A percentile compares a stretch with the other conserved stretches of the same genome.
Conservation (phyloP, 2,888 invertebrate genomes). For the Pherbina coryleti region DNA sequence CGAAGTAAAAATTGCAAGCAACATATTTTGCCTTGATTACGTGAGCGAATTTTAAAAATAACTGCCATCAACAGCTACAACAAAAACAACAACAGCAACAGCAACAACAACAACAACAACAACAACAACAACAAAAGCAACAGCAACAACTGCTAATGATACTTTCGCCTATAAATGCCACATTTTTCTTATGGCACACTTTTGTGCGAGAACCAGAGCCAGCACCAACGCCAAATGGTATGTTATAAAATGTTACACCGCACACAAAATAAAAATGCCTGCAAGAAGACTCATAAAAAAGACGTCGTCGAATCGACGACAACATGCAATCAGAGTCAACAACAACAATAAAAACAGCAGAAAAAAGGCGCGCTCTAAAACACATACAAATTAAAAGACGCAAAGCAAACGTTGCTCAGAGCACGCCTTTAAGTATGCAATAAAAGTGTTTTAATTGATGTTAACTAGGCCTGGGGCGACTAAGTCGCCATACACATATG, state of each 20-base stretch:
- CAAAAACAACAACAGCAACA: constrained; percentile 8
- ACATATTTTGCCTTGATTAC: not conserved
- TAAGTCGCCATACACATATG: no score
- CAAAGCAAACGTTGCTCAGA: not conserved
- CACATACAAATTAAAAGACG: not conserved
- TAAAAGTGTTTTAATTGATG: no score
- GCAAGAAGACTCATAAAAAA: constrained; percentile 16
- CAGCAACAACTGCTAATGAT: constrained; percentile 31
- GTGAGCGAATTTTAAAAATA: constrained; percentile 14
- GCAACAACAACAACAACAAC: constrained; percentile 15
- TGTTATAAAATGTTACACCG: constrained; percentile 1
- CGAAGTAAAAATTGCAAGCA: not conserved
- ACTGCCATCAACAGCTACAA: constrained; percentile 12
- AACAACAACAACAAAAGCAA: constrained; percentile 19
- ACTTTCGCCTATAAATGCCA: constrained; percentile 30
- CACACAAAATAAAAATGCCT: not conserved
- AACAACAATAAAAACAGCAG: not conserved
- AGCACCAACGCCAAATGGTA: constrained; percentile 13
- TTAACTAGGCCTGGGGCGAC: no score
- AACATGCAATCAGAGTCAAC: constrained; percentile 14
- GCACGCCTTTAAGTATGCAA: not conserved
- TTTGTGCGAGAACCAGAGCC: not conserved
- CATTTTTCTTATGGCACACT: constrained; percentile 2
- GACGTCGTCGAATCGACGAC: not conserved
- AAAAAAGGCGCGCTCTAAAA: not conserved